Percentiles rank a stretch among this genome's conserved stretches.
These are phyloP conservation scores for Ceraclea dissimilis DNA, from an alignment of 2,888 invertebrate genomes.

Conservation along the genomic window DNA sequence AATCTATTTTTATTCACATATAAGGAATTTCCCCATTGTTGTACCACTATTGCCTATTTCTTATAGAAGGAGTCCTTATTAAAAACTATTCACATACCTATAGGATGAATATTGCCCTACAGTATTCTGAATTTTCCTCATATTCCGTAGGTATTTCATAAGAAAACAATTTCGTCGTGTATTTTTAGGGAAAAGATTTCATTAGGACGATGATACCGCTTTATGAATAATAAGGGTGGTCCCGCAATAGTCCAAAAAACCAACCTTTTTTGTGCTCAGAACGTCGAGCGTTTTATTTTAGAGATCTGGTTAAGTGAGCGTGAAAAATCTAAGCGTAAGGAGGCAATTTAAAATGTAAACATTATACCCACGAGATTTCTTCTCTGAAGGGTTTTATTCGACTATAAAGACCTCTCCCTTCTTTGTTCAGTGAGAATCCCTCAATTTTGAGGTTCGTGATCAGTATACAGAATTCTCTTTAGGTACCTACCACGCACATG, in stretches of 20 bases:
- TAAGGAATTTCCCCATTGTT: too few relatives aligned
- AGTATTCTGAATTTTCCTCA: too few relatives aligned
- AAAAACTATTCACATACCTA: too few relatives aligned
- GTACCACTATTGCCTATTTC: too few relatives aligned
- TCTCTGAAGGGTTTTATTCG: neutral
- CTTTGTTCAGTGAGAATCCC: neutral
- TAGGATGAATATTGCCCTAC: too few relatives aligned
- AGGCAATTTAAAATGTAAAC: slow-evolving; percentile 2
- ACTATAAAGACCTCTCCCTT: neutral
- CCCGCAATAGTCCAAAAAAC: neutral
- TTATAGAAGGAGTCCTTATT: too few relatives aligned
- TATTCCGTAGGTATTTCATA: too few relatives aligned
- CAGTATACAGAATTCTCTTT: neutral
- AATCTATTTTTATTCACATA: too few relatives aligned
- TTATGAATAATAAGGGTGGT: neutral
- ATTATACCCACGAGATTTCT: slow-evolving; percentile 1
- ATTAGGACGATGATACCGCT: neutral
- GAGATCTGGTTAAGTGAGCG: neutral
- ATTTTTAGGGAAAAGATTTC: neutral
- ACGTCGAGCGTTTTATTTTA: neutral
- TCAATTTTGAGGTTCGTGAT: slow-evolving; percentile 1
- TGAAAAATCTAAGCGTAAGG: neutral
- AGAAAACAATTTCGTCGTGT: too few relatives aligned
- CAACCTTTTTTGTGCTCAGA: neutral
- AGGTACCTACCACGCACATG: too few relatives aligned